Percentiles rank a stretch among this genome's conserved stretches.
These are phyloP conservation scores for Porites lobata DNA, from an alignment of 92 coral and sea anemone species.

Conservation along the genomic window DNA sequence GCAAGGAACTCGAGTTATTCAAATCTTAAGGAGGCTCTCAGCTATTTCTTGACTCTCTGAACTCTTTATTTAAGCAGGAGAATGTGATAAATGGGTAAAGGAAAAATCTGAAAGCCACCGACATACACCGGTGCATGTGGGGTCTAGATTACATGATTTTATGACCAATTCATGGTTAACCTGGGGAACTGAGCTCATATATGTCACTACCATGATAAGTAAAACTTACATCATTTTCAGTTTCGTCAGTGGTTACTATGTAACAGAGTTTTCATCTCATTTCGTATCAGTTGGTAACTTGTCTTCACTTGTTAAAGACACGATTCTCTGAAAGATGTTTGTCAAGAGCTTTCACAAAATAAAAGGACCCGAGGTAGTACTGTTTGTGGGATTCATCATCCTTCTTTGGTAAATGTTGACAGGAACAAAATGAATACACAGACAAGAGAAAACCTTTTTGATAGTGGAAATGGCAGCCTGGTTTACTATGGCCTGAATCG, in stretches of 20 bases:
- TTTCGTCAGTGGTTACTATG: not conserved
- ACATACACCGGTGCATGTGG: not conserved
- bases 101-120: conserved; percentile 12
- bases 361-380: conserved; percentile 4
- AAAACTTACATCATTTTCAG: conserved; percentile 11
- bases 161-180: not conserved
- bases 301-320: not conserved
- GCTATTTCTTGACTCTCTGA: no score
- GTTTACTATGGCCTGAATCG: conserved; percentile 52
- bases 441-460: conserved; percentile 31
- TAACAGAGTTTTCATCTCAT: not conserved
- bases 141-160: not conserved
- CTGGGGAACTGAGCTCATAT: not conserved
- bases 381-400: conserved; percentile 21
- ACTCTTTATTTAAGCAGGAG: no score
- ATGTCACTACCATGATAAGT: no score
- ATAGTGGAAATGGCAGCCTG: conserved; percentile 15
- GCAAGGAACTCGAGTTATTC: no score
- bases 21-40: no score
- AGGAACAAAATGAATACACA: not conserved
- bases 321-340: conserved; percentile 12
- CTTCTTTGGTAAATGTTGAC: conserved; percentile 31
- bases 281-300: not conserved
- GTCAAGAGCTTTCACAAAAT: conserved; percentile 8
- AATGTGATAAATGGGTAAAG: not conserved